Base-by-base conservation (phyloP, 2,113 vertebrate genomes). In the Grammatotria lemairii region DNA sequence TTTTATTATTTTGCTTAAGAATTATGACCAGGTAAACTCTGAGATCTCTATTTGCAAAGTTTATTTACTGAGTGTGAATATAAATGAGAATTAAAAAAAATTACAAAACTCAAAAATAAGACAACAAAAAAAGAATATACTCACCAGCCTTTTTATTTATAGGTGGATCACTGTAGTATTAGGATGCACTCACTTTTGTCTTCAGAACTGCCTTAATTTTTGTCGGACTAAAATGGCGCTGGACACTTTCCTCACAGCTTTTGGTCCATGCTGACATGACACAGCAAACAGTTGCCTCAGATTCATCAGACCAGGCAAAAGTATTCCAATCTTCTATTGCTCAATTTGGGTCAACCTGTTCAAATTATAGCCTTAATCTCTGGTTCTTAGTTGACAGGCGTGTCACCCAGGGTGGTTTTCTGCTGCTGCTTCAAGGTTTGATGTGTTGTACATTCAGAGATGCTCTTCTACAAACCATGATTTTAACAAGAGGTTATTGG, bases 41-140 rank as follows among this genome's bases (percentile, higher is more conserved):
- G 42, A 19, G 70, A 11, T 28, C 0, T 28, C 42, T 28, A 5
- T 0, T 75, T 49, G 17, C 42, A 75, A 31, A 49, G 16, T 31
- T 75, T 75, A 75, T 75, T 75, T 75, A 49, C 26, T 49, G 23
- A 75, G 42, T 49, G 70, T 5, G 68, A 45, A 73, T 45, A 45
- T 73, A 73, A 45, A 73, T 73, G 42, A 75, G 9, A 17, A 49
- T 47, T 28, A 0, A 3, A 75, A 75, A 75, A 73, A 47, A 38
- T 12, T 38, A 21, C 0, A 68, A 68, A 70, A 42, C 68, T 75
- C 42, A 75, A 17, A 10, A 33, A 60, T 60, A 60, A 33, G 28
- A 60, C 57, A 28, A 28, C 2, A 60, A 60, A 60, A 60, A 60
- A 5, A 28, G 42, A 19, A 45, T 4, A 28, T 26, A 28, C 42